Conservation (phyloP, 2,888 invertebrate species). For the Gortyna flavago region DNA sequence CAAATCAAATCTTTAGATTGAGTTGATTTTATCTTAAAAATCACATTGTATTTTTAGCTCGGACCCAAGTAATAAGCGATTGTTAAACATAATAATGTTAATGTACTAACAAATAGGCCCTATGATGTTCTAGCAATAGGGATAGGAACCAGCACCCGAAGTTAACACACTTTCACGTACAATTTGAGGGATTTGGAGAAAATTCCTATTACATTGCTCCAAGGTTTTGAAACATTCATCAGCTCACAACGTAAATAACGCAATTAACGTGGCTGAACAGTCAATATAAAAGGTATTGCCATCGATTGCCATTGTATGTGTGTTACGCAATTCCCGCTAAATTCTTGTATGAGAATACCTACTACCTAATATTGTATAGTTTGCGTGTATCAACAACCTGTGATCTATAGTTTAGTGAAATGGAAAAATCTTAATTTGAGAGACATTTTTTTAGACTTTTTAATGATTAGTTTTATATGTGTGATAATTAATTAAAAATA, state of each 20-base stretch:
- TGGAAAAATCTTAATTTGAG: not conserved
- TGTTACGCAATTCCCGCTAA: not conserved
- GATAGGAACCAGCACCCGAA: not conserved
- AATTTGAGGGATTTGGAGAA: not conserved
- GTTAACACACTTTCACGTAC: not conserved
- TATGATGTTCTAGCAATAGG: not conserved
- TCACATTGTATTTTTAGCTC: conserved; percentile 78
- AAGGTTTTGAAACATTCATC: not conserved
- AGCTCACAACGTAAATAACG: not conserved
- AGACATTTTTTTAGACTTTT: not conserved
- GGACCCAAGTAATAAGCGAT: conserved; percentile 69
- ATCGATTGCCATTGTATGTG: not conserved
- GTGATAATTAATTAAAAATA: conserved; percentile 8
- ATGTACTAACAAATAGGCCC: not conserved
- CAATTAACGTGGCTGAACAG: not conserved
- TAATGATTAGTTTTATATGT: not conserved
- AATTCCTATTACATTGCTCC: not conserved
- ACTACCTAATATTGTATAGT: not conserved
- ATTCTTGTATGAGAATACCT: not conserved
- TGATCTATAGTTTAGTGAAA: not conserved
- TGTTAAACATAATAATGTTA: not conserved
- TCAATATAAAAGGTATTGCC: not conserved
- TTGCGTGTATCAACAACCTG: not conserved
- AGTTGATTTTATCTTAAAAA: conserved; percentile 85
- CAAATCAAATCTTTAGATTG: conserved; percentile 86